Conservation (phyloP, 2,113 vertebrate genomes). For the Sprattus sprattus region DNA sequence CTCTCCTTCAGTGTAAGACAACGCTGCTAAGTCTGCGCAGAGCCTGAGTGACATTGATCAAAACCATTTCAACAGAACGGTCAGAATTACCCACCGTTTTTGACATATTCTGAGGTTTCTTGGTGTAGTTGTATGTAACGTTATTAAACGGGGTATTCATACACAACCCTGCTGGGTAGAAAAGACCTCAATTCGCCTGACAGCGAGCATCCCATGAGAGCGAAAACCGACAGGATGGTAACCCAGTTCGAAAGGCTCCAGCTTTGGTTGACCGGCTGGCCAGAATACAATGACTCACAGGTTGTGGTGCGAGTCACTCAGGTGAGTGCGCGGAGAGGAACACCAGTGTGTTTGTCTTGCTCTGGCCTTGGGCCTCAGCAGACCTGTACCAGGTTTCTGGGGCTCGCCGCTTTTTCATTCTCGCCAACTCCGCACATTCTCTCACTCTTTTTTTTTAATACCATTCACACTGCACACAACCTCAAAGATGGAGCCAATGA, state of each 20-base stretch:
- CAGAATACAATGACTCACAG: slow-evolving; percentile 25
- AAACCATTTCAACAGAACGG: not conserved
- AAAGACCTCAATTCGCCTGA: not conserved
- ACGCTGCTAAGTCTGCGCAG: not conserved
- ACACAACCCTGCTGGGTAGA: not conserved
- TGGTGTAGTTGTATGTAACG: not conserved
- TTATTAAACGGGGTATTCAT: not conserved
- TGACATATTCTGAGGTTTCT: not conserved
- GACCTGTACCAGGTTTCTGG: slow-evolving; percentile 13
- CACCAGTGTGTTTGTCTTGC: slow-evolving; percentile 39
- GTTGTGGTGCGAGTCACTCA: slow-evolving; percentile 23
- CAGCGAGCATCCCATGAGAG: not conserved
- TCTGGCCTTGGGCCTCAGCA: slow-evolving; percentile 22
- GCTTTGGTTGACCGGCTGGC: slow-evolving; percentile 40
- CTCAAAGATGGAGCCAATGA: not conserved
- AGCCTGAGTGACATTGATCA: not conserved
- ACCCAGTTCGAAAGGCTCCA: slow-evolving; percentile 33
- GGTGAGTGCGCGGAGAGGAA: slow-evolving; percentile 27
- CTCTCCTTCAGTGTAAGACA: slow-evolving; percentile 17
- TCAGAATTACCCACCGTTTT: not conserved
- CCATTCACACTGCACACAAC: not conserved
- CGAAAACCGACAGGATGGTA: slow-evolving; percentile 21
- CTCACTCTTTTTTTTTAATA: not conserved
- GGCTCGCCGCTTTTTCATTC: slow-evolving; percentile 2
- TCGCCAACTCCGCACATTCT: slow-evolving; percentile 23